phyloP scores from a whole-genome alignment of 2,888 invertebrate species.

The Scaptomyza flava region DNA sequence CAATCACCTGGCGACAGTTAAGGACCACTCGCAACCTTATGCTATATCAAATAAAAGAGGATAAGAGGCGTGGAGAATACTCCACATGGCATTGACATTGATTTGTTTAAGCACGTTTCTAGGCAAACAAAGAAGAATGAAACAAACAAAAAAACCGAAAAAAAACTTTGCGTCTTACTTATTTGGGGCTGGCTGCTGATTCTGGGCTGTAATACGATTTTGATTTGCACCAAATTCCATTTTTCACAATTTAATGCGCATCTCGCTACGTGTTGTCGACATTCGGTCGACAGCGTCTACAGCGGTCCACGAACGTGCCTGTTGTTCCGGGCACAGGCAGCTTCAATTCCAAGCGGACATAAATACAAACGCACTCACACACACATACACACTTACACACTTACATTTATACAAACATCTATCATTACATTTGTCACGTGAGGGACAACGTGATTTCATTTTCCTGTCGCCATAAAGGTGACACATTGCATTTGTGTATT shows the following conservation, averaged over 20 bases:
- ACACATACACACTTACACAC: slow-evolving; percentile 23
- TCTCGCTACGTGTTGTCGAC: slow-evolving; percentile 75
- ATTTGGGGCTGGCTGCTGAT: slow-evolving; percentile 37
- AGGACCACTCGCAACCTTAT: slow-evolving; percentile 39
- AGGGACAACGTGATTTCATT: slow-evolving; percentile 80
- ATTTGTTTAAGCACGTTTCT: slow-evolving; percentile 66
- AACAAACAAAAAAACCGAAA: slow-evolving; percentile 11
- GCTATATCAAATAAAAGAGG: neutral
- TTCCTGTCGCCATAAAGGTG: slow-evolving; percentile 79
- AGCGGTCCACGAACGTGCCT: slow-evolving; percentile 58
- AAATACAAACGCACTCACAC: slow-evolving; percentile 17
- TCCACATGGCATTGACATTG: slow-evolving; percentile 55
- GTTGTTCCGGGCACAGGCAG: slow-evolving; percentile 27
- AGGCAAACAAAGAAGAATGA: slow-evolving; percentile 15
- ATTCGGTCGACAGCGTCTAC: slow-evolving; percentile 45
- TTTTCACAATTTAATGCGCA: slow-evolving; percentile 80
- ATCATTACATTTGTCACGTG: slow-evolving; percentile 81
- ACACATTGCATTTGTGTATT: slow-evolving; percentile 71
- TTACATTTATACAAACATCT: slow-evolving; percentile 53
- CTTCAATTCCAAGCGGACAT: slow-evolving; percentile 30
- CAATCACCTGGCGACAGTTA: slow-evolving; percentile 63
- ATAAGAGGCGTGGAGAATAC: neutral
- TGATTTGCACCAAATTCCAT: slow-evolving; percentile 78
- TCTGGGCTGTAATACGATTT: slow-evolving; percentile 72
- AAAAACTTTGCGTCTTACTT: slow-evolving; percentile 57